These are phyloP conservation scores for Trinorchestia longiramus DNA, from an alignment of 1,140 invertebrate species.

Conservation along the genomic window DNA sequence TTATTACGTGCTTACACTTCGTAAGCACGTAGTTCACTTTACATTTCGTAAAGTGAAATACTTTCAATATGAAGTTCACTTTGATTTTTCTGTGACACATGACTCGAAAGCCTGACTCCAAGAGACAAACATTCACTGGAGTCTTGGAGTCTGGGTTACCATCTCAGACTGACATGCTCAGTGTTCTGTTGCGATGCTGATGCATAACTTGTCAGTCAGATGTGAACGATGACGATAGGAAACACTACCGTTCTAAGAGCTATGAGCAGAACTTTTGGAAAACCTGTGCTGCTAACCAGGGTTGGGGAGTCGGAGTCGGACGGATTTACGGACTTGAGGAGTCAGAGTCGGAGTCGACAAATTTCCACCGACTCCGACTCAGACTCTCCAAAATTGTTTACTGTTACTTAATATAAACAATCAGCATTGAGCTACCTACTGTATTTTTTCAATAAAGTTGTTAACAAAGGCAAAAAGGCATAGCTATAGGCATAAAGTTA, in stretches of 20 bases:
- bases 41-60: not conserved
- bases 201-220: not conserved
- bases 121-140: not conserved
- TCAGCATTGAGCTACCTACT: too few relatives aligned
- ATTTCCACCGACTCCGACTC: too few relatives aligned
- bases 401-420: too few relatives aligned
- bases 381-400: too few relatives aligned
- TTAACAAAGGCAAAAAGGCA: too few relatives aligned
- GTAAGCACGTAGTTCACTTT: too few relatives aligned
- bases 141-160: not conserved
- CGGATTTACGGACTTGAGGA: too few relatives aligned
- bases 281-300: too few relatives aligned
- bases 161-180: not conserved
- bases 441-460: too few relatives aligned
- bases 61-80: not conserved
- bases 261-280: not conserved
- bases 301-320: too few relatives aligned
- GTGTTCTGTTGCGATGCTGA: not conserved
- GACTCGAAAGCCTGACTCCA: not conserved
- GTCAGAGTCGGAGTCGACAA: too few relatives aligned
- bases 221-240: not conserved
- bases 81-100: not conserved
- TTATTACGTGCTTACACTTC: not conserved
- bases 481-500: too few relatives aligned
- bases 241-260: not conserved